Conservation (phyloP, 1,140 invertebrate genomes). For the Drosophila ficusphila region DNA sequence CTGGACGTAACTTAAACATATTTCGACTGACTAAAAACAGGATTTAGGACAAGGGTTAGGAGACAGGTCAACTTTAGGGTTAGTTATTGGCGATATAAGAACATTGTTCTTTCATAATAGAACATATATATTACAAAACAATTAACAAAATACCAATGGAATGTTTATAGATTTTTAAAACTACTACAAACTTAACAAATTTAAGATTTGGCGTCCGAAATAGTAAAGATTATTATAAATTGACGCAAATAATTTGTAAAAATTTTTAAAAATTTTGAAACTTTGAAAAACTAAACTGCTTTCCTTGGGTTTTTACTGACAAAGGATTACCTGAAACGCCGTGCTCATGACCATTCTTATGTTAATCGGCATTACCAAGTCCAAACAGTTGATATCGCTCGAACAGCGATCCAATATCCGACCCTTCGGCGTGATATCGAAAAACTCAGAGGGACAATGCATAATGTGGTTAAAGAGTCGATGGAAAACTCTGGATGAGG, state of each 20-base stretch:
- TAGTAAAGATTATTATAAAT: no score
- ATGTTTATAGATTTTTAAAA: neutral
- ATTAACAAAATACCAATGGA: neutral
- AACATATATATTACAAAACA: neutral
- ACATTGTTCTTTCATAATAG: no score
- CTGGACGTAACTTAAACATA: neutral
- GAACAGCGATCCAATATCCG: conserved; percentile 90
- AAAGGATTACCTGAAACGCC: conserved; percentile 69
- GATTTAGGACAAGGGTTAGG: conserved; percentile 13
- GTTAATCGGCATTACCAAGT: conserved; percentile 85
- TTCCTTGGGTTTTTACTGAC: no score
- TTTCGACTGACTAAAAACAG: neutral
- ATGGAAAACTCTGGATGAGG: conserved; percentile 81
- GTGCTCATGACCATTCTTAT: conserved; percentile 74
- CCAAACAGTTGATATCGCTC: conserved; percentile 89
- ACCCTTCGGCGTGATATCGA: conserved; percentile 91
- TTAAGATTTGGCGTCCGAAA: no score
- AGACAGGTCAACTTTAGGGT: conserved; percentile 2
- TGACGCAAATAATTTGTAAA: no score
- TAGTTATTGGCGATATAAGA: neutral
- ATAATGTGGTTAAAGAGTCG: conserved; percentile 87
- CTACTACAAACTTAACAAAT: no score
- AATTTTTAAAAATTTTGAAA: no score
- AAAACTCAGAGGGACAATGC: conserved; percentile 89
- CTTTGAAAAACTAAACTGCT: no score